A percentile compares a stretch with the other conserved stretches of the same genome.
phyloP scores from a whole-genome alignment of 2,888 invertebrate genomes.

The Trisateles emortualis region DNA sequence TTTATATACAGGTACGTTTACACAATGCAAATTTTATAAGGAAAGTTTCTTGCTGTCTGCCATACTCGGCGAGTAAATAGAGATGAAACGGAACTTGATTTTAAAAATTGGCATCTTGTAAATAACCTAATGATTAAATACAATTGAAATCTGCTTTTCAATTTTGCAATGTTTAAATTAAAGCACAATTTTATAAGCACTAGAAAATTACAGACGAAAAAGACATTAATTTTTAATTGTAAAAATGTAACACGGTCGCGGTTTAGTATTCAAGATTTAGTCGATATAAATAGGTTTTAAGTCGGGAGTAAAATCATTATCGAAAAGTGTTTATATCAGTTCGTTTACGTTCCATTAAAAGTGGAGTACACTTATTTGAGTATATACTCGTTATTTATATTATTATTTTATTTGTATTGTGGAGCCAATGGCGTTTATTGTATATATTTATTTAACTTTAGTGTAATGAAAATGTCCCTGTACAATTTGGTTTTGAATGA shows the following conservation, averaged over 20 bases:
- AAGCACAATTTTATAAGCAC: constrained; percentile 13
- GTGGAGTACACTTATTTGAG: constrained; percentile 55
- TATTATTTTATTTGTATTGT: constrained; percentile 49
- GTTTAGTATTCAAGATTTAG: constrained; percentile 64
- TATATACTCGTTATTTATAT: constrained; percentile 57
- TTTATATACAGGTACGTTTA: background rate
- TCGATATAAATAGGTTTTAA: constrained; percentile 61
- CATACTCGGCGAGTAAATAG: no score
- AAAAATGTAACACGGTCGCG: constrained; percentile 36
- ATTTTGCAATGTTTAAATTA: background rate
- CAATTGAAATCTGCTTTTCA: no score
- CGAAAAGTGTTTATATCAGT: constrained; percentile 30
- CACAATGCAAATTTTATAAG: background rate
- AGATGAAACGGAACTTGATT: no score
- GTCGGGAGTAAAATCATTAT: constrained; percentile 53
- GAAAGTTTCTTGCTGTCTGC: no score
- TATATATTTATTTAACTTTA: constrained; percentile 51
- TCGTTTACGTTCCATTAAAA: constrained; percentile 52
- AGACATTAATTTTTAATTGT: constrained; percentile 6
- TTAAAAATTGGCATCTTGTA: no score
- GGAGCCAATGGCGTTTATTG: constrained; percentile 45
- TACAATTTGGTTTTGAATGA: constrained; percentile 30
- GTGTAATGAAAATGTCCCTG: constrained; percentile 38
- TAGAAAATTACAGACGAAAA: background rate
- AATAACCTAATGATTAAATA: no score